These are phyloP conservation scores for Amblyornis subalaris DNA, from an alignment of 2,113 vertebrate genomes.

Conservation along the genomic window DNA sequence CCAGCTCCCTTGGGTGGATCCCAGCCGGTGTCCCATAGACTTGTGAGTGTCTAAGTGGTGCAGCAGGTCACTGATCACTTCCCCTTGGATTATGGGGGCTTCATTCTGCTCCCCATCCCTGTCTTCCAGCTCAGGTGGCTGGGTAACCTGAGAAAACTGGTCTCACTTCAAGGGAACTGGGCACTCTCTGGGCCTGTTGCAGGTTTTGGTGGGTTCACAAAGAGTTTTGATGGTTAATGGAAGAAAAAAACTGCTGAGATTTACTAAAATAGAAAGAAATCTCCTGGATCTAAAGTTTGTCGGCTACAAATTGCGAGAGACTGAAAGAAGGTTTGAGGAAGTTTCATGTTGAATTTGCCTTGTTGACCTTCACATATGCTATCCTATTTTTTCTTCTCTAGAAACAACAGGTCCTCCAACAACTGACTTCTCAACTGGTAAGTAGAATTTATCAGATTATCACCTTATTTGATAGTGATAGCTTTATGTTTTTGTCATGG, in stretches of 20 bases:
- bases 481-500: neutral
- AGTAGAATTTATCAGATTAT: neutral
- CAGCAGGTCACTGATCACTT: neutral
- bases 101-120: neutral
- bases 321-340: neutral
- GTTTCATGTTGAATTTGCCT: neutral
- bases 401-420: fast-evolving
- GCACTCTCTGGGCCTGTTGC: neutral
- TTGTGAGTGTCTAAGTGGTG: neutral
- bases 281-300: fast-evolving
- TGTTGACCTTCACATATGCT: neutral
- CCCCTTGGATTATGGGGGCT: neutral
- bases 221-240: neutral
- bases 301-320: neutral
- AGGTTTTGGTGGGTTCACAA: neutral
- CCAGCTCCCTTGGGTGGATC: neutral
- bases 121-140: neutral
- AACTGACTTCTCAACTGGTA: fast-evolving
- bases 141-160: neutral
- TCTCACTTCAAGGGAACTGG: neutral
- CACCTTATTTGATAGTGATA: neutral
- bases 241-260: neutral
- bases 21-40: neutral
- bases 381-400: neutral
- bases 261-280: neutral